These are phyloP conservation scores for Empis livida DNA, from an alignment of 2,888 invertebrate genomes.

Conservation along the genomic window DNA sequence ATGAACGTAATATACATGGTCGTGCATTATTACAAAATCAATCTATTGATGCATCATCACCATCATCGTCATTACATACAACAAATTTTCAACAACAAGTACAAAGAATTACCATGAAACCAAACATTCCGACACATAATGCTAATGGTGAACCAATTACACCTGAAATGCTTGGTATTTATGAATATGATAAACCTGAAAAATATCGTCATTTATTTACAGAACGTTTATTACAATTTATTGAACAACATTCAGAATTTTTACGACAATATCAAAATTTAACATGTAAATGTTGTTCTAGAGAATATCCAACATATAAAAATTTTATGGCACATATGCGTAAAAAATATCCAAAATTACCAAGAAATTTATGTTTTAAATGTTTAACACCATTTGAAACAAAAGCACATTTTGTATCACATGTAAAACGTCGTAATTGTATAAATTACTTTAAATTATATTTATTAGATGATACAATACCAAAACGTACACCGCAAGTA, in stretches of 20 bases:
- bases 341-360: constrained; percentile 31
- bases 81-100: constrained; percentile 25
- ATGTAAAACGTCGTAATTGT: constrained; percentile 34
- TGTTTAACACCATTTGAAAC: constrained; percentile 35
- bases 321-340: constrained; percentile 37
- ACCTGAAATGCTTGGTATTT: constrained; percentile 21
- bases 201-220: constrained; percentile 30
- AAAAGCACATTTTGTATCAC: constrained; percentile 35
- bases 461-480: constrained; percentile 20
- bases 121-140: constrained; percentile 16
- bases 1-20: constrained; percentile 36
- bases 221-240: constrained; percentile 31
- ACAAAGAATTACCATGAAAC: constrained; percentile 1
- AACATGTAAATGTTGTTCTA: constrained; percentile 34
- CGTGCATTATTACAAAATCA: constrained; percentile 19
- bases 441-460: constrained; percentile 33
- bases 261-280: constrained; percentile 34
- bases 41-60: constrained; percentile 18
- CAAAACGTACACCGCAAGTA: neutral
- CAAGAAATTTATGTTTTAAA: constrained; percentile 34
- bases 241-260: constrained; percentile 32
- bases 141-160: constrained; percentile 20
- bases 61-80: constrained; percentile 20
- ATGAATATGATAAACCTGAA: constrained; percentile 33
- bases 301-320: constrained; percentile 32